Base-by-base conservation (phyloP, 1,140 invertebrate species). In the Drosophila sp. region DNA sequence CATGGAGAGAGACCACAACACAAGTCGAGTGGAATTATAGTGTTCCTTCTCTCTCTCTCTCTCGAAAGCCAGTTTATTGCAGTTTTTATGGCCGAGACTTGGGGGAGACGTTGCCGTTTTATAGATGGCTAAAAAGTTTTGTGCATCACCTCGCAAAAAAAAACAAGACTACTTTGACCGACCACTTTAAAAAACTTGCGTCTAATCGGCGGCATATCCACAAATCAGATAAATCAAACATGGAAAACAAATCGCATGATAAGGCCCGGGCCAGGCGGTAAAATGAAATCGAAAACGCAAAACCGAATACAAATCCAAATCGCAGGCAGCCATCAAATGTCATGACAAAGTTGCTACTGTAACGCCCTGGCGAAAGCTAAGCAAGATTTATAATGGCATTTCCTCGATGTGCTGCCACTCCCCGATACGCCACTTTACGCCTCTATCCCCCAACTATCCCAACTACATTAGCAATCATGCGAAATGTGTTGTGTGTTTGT, bases 141-240 rank as follows among this genome's bases (percentile, higher is more conserved):
- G 44, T 50, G 8, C 44, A 50, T 50, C 44, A 50, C 44, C 44
- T 50, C 44, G 44, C 44, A 50, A 11, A 47, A 23, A 47, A 23
- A 0, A 35, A 33, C 25, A 8, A 17, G 60, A 63, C 60, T 70
- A 64, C 67, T 80, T 66, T 66, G 23, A 4, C 17, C 17, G 17
- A 50, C 44, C 44, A 50, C 44, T 50, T 50, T 27, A 50, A 50
- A 50, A 47, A 80, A 66, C 54, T 65, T 38, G 56, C 41, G 58
- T 17, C 64, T 67, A 87, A 87, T 74, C 76, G 67, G 69, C 76
- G 67, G 69, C 66, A 76, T 65, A 62, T 68, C 79, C 60, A 61
- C 62, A 67, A 80, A 83, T 87, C 76, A 80, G 84, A 87, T 87
- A 87, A 87, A 82, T 87, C 60, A 73, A 86, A 86, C 83, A 86